Evolutionary conservation across 2,888 invertebrate species (phyloP).

Genomic region (Acronicta aceris): DNA sequence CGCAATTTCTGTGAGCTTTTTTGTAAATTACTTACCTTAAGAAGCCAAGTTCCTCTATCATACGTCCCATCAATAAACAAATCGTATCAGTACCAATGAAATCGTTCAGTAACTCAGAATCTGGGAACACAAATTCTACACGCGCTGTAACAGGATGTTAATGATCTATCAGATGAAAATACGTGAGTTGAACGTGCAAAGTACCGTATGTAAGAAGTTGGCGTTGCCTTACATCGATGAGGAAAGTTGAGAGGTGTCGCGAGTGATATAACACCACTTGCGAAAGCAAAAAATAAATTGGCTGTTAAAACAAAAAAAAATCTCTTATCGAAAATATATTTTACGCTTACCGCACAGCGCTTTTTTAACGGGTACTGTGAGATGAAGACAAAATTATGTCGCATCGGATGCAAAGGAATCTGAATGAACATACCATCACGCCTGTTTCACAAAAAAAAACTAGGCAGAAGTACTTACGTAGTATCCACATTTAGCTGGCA

Average conservation of each 20-base stretch:
- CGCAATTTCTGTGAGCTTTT: no score
- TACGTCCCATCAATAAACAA: no score
- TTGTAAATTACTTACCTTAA: no score
- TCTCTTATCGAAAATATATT: slow-evolving; percentile 5
- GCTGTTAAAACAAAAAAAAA: slow-evolving; percentile 31
- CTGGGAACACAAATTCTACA: neutral
- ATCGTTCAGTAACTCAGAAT: neutral
- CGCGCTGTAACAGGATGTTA: slow-evolving; percentile 8
- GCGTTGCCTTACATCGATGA: slow-evolving; percentile 18
- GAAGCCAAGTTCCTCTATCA: no score
- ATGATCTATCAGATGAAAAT: slow-evolving; percentile 32
- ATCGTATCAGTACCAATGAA: no score
- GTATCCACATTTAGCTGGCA: no score
- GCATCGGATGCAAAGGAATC: neutral
- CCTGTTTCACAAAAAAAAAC: no score
- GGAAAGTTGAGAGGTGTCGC: slow-evolving; percentile 35
- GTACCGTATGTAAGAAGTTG: slow-evolving; percentile 8
- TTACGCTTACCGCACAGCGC: slow-evolving; percentile 2
- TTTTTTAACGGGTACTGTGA: neutral
- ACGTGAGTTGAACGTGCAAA: slow-evolving; percentile 32
- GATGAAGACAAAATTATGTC: neutral
- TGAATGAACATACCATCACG: neutral
- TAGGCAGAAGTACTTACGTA: no score
- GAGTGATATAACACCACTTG: slow-evolving; percentile 37
- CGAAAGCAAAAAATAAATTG: slow-evolving; percentile 55